These are phyloP conservation scores for Drosophila subobscura DNA, from an alignment of 1,140 invertebrate genomes.

Conservation along the genomic window DNA sequence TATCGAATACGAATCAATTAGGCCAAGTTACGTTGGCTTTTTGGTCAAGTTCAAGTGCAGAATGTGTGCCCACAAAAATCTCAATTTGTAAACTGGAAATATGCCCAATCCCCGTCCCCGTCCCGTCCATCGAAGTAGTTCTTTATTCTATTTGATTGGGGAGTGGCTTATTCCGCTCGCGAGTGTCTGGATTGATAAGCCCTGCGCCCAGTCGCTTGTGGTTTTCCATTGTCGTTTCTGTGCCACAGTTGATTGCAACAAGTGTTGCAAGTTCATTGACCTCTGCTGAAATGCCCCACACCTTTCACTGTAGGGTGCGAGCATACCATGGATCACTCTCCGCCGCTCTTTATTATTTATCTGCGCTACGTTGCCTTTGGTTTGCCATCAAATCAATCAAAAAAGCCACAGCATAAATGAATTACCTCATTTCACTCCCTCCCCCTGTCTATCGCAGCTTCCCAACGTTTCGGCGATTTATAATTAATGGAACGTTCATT, in stretches of 20 bases:
- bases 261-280: slow-evolving; percentile 36
- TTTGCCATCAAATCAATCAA: slow-evolving; percentile 47
- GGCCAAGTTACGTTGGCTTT: slow-evolving; percentile 23
- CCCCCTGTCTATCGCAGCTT: slow-evolving; percentile 7
- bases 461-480: slow-evolving; percentile 27
- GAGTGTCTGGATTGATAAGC: slow-evolving; percentile 25
- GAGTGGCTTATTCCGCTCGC: slow-evolving; percentile 11
- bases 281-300: slow-evolving; percentile 8
- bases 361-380: slow-evolving; percentile 10
- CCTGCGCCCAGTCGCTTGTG: background rate
- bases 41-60: slow-evolving; percentile 50
- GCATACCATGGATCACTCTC: slow-evolving; percentile 2
- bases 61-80: background rate
- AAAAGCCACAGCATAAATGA: slow-evolving; percentile 39
- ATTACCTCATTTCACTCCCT: slow-evolving; percentile 44
- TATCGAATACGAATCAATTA: slow-evolving; percentile 17
- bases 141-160: no score
- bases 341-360: background rate
- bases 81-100: slow-evolving; percentile 11
- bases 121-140: slow-evolving; percentile 9
- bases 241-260: slow-evolving; percentile 20
- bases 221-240: slow-evolving; percentile 16
- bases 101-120: background rate
- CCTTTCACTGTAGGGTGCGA: slow-evolving; percentile 28
- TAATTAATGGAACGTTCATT: slow-evolving; percentile 59